Conservation (phyloP, 2,888 invertebrate genomes). For the Oxytorus armatus region DNA sequence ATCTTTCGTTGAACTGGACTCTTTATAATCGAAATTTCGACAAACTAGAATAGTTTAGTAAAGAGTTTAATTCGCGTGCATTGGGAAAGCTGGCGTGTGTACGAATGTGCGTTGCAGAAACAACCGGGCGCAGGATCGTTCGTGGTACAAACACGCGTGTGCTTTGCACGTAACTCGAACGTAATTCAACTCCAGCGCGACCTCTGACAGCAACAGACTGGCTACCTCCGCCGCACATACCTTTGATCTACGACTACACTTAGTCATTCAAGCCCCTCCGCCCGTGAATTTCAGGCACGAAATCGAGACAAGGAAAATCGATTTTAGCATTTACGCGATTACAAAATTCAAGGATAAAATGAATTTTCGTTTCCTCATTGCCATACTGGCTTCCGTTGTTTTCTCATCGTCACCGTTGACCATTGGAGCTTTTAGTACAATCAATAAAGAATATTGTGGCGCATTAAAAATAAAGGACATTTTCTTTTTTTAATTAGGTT, state of each 20-base stretch:
- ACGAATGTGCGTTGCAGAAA: neutral
- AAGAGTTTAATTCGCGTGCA: neutral
- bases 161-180: constrained; percentile 48
- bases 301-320: neutral
- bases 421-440: no score
- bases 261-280: constrained; percentile 15
- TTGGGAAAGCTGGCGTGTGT: no score
- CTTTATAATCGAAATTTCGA: no score
- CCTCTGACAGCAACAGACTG: constrained; percentile 46
- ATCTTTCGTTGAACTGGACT: no score
- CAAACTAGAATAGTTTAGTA: neutral
- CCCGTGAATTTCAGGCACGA: neutral
- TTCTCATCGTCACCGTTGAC: no score
- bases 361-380: neutral
- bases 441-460: no score
- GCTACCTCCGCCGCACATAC: constrained; percentile 6
- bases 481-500: no score
- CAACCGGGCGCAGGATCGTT: constrained; percentile 15
- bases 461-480: no score
- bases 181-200: constrained; percentile 42
- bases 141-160: constrained; percentile 41
- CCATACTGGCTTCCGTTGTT: neutral
- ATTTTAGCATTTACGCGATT: neutral
- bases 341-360: neutral
- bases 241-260: constrained; percentile 54